phyloP scores from a whole-genome alignment of 2,888 invertebrate genomes.

The Platynereis dumerilii region DNA sequence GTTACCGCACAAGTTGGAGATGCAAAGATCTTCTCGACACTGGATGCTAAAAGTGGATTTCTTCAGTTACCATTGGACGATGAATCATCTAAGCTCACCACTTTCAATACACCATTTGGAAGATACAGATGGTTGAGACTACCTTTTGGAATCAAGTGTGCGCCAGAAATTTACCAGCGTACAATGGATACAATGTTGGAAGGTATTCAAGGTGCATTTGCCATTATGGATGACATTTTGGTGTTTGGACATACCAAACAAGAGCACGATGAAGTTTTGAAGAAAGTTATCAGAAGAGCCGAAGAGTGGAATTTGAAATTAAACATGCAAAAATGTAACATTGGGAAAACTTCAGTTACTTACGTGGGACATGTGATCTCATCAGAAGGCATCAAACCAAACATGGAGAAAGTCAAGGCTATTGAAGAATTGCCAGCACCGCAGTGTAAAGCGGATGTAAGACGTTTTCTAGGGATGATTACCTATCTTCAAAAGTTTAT shows the following conservation, averaged over 20 bases:
- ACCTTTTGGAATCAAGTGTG: conserved; percentile 13
- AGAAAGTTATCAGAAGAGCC: conserved; percentile 2
- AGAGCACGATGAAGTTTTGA: conserved; percentile 16
- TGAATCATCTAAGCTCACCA: conserved; percentile 1
- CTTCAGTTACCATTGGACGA: conserved; percentile 4
- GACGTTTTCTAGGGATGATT: conserved; percentile 36
- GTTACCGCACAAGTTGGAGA: background rate
- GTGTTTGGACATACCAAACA: background rate
- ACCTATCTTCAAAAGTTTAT: conserved; percentile 29
- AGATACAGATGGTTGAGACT: conserved; percentile 13
- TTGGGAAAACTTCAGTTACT: background rate
- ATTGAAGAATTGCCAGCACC: conserved; percentile 33
- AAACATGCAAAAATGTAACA: background rate
- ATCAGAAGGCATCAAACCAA: conserved; percentile 28
- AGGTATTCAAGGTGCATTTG: background rate
- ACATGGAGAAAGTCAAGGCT: conserved; percentile 34
- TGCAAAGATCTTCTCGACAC: conserved; percentile 4
- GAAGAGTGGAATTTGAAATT: background rate
- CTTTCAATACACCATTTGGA: conserved; percentile 12
- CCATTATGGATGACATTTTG: conserved; percentile 17
- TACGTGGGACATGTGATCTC: conserved; percentile 32
- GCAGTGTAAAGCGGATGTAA: conserved; percentile 25
- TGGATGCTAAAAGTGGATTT: conserved; percentile 5
- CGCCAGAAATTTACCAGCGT: conserved; percentile 11
- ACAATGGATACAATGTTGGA: conserved; percentile 9